These are phyloP conservation scores for Apamea sordens DNA, from an alignment of 2,888 invertebrate species.

Conservation along the genomic window DNA sequence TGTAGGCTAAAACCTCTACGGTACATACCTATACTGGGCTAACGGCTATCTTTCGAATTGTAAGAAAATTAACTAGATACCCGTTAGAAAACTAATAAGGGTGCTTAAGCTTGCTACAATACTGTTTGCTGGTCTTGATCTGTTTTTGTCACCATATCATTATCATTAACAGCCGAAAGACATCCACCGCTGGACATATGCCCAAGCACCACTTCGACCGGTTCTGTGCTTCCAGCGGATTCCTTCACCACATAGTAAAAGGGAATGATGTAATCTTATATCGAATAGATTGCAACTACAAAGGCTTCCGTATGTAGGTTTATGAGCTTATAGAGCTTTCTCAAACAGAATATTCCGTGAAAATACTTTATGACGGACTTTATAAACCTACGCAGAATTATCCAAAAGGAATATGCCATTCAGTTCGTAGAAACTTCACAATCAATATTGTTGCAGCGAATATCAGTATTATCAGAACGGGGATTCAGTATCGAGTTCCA, in stretches of 20 bases:
- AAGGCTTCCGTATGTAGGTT: background rate
- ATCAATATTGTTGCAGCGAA: conserved; percentile 22
- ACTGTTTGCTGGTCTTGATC: background rate
- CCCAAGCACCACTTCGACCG: too few relatives aligned
- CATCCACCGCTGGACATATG: too few relatives aligned
- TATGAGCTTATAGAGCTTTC: conserved; percentile 1
- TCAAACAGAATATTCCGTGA: conserved; percentile 8
- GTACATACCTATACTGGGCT: background rate
- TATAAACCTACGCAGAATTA: conserved; percentile 4
- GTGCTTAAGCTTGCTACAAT: background rate
- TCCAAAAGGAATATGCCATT: conserved; percentile 28
- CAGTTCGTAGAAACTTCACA: conserved; percentile 18
- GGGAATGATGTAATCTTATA: background rate
- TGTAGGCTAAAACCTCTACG: background rate
- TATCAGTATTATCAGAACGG: conserved; percentile 8
- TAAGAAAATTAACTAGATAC: background rate
- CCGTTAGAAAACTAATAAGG: background rate
- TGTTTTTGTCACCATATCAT: background rate
- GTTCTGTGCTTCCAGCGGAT: too few relatives aligned
- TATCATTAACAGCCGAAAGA: too few relatives aligned
- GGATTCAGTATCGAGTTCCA: conserved; percentile 18
- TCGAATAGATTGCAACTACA: background rate
- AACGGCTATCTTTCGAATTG: background rate
- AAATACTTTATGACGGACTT: conserved; percentile 7
- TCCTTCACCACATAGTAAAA: background rate